Evolutionary conservation across 2,888 invertebrate species (phyloP).

Genomic region (Eurytoma californica): DNA sequence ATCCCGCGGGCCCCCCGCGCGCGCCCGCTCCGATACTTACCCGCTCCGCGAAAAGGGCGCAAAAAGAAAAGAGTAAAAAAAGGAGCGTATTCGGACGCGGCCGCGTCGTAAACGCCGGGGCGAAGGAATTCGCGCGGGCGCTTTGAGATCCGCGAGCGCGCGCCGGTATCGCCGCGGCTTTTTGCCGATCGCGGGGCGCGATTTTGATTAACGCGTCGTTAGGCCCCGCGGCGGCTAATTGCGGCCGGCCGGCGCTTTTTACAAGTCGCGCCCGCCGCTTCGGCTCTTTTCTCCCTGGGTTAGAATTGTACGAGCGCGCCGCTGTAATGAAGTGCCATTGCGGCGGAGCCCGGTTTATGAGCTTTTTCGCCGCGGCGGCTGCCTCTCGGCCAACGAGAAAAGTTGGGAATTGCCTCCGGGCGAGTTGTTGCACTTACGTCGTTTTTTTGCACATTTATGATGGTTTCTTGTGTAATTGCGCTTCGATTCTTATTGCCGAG

Average conservation of each 20-base stretch:
- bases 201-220: conserved; percentile 43
- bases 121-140: not conserved
- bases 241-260: not conserved
- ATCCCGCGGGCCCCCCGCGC: not conserved
- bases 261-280: not conserved
- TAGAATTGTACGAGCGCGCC: not conserved
- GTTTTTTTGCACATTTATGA: conserved; percentile 9
- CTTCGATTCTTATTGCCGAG: too few relatives aligned
- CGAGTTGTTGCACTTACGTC: conserved; percentile 6
- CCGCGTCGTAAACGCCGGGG: not conserved
- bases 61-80: too few relatives aligned
- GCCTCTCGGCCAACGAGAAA: not conserved
- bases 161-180: not conserved
- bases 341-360: conserved; percentile 13
- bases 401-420: conserved; percentile 25
- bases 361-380: conserved; percentile 15
- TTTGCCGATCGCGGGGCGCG: conserved; percentile 29
- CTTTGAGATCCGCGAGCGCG: not conserved
- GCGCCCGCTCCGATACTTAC: not conserved
- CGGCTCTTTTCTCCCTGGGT: not conserved
- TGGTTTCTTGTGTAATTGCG: not conserved
- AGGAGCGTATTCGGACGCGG: not conserved
- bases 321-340: conserved; percentile 32
- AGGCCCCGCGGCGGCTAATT: not conserved
- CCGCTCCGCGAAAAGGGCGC: not conserved